These are phyloP conservation scores for Drosophila cardini DNA, from an alignment of 1,140 invertebrate genomes.

Conservation along the genomic window DNA sequence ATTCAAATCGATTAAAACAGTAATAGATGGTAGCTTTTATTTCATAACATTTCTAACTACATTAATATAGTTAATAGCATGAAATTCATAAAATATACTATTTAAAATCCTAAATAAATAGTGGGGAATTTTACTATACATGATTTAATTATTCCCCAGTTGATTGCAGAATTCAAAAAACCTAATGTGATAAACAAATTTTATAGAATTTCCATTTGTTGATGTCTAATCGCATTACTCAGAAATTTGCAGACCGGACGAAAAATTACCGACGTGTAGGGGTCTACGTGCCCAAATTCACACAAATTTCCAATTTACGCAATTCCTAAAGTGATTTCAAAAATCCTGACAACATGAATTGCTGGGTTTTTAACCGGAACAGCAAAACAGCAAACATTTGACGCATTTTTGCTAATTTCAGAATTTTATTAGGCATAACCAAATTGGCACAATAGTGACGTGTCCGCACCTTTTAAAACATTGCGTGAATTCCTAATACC, in stretches of 20 bases:
- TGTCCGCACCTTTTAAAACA: slow-evolving; percentile 17
- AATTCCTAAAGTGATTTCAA: slow-evolving; percentile 43
- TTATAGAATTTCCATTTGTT: background rate
- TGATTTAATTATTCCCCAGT: background rate
- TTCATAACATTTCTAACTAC: no score
- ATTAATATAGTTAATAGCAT: background rate
- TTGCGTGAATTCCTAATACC: slow-evolving; percentile 37
- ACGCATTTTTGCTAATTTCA: slow-evolving; percentile 48
- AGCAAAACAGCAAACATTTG: slow-evolving; percentile 34
- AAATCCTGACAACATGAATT: slow-evolving; percentile 53
- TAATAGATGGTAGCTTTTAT: background rate
- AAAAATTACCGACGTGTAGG: background rate
- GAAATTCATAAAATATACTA: background rate
- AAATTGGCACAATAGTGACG: slow-evolving; percentile 37
- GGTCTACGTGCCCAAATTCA: slow-evolving; percentile 64
- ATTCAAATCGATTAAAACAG: slow-evolving; percentile 16
- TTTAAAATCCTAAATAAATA: background rate
- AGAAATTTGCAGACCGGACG: background rate
- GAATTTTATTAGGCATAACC: slow-evolving; percentile 60
- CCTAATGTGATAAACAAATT: no score
- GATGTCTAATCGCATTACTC: background rate
- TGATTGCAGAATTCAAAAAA: no score
- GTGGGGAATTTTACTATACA: background rate
- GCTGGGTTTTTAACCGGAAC: slow-evolving; percentile 41
- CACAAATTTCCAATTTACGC: slow-evolving; percentile 44